Conservation (phyloP, 64 coral and sea anemone species). For the Porites australiensis region DNA sequence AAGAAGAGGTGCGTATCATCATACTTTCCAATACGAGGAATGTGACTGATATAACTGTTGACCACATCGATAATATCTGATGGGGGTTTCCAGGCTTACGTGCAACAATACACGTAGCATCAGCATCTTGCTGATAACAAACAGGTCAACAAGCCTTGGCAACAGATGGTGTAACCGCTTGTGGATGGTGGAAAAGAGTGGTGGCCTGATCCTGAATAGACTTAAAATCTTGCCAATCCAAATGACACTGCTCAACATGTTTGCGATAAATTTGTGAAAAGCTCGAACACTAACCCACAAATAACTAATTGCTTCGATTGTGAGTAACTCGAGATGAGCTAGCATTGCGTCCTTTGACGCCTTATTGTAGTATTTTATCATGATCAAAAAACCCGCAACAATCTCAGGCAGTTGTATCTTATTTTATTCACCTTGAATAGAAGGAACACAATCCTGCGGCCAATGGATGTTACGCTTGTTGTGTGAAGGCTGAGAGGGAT, state of each 20-base stretch:
- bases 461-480: slow-evolving; percentile 18
- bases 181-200: slow-evolving; percentile 17
- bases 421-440: background rate
- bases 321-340: slow-evolving; percentile 21
- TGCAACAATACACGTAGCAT: slow-evolving; percentile 8
- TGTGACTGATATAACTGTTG: slow-evolving; percentile 25
- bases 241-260: slow-evolving; percentile 21
- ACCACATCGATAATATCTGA: slow-evolving; percentile 23
- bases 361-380: background rate
- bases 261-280: slow-evolving; percentile 32
- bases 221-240: slow-evolving; percentile 28
- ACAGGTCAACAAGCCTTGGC: background rate
- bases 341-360: background rate
- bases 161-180: background rate
- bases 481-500: background rate
- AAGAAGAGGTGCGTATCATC: slow-evolving; percentile 3
- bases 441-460: slow-evolving; percentile 35
- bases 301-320: slow-evolving; percentile 35
- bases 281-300: too few relatives aligned
- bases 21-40: slow-evolving; percentile 32
- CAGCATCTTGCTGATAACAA: background rate
- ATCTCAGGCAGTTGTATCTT: slow-evolving; percentile 12
- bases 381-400: slow-evolving; percentile 4
- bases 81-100: slow-evolving; percentile 23
- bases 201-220: background rate